Evolutionary conservation across 2,888 invertebrate genomes (phyloP).

Genomic region (Calameuta pallipes): DNA sequence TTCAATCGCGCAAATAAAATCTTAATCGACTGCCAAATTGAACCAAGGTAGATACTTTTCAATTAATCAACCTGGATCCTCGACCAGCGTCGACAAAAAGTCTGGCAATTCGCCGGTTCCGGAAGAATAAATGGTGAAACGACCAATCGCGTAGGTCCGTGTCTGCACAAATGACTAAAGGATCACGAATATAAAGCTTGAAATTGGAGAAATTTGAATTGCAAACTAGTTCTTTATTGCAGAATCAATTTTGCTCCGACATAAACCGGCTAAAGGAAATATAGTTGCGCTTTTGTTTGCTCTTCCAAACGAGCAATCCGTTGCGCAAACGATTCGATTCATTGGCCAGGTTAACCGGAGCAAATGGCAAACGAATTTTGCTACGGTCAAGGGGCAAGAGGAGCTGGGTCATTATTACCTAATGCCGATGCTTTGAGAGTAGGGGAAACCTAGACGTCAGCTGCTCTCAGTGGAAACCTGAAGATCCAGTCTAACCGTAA

Average conservation of each 20-base stretch:
- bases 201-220: background rate
- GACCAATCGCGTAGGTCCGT: background rate
- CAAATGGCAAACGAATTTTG: background rate
- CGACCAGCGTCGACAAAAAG: too few relatives aligned
- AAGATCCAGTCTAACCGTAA: background rate
- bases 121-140: background rate
- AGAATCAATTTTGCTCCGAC: background rate
- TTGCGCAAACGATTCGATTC: background rate
- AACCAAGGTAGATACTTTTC: background rate
- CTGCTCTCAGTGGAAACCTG: background rate
- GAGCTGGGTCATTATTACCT: background rate
- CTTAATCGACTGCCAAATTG: background rate
- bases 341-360: background rate
- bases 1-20: background rate
- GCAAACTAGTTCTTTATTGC: background rate
- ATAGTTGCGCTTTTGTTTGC: background rate
- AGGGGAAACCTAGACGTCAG: background rate
- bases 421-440: background rate
- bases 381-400: background rate
- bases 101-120: background rate
- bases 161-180: background rate
- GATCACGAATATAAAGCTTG: background rate
- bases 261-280: too few relatives aligned
- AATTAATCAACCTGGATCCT: background rate
- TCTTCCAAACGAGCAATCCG: background rate